Evolutionary conservation across 1,140 invertebrate species (phyloP), one percentile per base, ranked within the genome.

Genomic region (Piezodorus guildinii): DNA sequence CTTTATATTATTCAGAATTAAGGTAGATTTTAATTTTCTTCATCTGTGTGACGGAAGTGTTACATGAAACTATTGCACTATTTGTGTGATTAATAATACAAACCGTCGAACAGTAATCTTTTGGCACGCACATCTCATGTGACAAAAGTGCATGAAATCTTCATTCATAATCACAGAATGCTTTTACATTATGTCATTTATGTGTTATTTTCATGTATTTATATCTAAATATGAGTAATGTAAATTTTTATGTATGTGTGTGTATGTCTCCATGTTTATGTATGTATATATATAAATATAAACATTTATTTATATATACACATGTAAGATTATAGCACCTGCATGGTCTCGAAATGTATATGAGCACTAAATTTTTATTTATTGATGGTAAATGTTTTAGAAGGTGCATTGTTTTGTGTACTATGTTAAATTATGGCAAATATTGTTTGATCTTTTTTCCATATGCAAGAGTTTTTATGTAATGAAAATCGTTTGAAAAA

Each of bases 371-470:
- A 39, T 39, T 39, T 39, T 39, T 39, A 39, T 39, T 39, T 39
- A 39, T 39, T 39, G 34, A 39, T 39, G 34, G 34, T 39, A 39
- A 39, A 39, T 39, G 34, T 39, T 39, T 39, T 39, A 39, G 34
- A 39, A 39, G 34, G 34, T 39, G 34, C 9, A 39, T 60, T 60
- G 19, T 60, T 60, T 60, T 60, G 16, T 59, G 56, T 23, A 25
- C 6, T 19, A 46, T 62, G 19, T 46, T 43, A 46, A 45, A 19
- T 16, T 62, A 43, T 61, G 19, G 21, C 60, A 44, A 17, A 46
- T 52, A 21, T 52, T 52, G 17, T 52, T 61, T 39, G 34, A 39
- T 39, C 12, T 39, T 39, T 39, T 39, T 5, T 39, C 9, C 34
- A 39, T 39, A 10, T 39, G 34, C 34, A 39, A 39, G 34, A 39